Percentiles rank a stretch among this genome's conserved stretches.
Conservation (phyloP, 2,113 vertebrate genomes). For the Acrocephalus arundinaceus region DNA sequence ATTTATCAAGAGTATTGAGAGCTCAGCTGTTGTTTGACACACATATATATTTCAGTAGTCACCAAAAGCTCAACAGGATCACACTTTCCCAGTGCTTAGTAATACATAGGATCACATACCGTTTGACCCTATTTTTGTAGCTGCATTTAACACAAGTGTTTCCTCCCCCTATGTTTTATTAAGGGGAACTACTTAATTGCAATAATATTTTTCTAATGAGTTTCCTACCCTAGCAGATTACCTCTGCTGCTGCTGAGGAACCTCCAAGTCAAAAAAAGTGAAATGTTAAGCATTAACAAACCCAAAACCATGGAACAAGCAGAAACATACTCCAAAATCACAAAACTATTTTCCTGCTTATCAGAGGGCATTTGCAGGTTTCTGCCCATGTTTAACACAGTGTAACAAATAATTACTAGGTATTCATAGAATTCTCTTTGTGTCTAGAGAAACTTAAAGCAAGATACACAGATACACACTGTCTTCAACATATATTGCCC, state of each 20-base stretch:
- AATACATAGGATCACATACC: not conserved
- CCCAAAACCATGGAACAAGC: not conserved
- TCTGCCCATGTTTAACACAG: not conserved
- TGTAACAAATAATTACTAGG: not conserved
- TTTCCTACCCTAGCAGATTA: not conserved
- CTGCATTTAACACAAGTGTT: not conserved
- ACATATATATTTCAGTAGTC: not conserved
- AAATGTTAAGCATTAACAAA: not conserved
- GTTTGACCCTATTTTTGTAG: not conserved
- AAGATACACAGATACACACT: not conserved
- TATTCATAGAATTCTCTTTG: not conserved
- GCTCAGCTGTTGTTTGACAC: not conserved
- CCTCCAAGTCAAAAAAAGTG: not conserved
- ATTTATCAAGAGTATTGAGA: not conserved
- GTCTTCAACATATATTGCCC: not conserved
- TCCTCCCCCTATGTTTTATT: not conserved
- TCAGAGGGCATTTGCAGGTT: not conserved
- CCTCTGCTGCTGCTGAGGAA: not conserved
- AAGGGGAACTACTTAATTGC: not conserved
- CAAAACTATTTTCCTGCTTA: not conserved
- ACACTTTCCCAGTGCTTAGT: not conserved
- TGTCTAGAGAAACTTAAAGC: not conserved
- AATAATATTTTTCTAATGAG: not conserved
- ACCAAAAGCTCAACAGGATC: not conserved
- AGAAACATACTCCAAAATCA: not conserved